phyloP scores from a whole-genome alignment of 2,113 vertebrate species.

The Sebastes fasciatus region DNA sequence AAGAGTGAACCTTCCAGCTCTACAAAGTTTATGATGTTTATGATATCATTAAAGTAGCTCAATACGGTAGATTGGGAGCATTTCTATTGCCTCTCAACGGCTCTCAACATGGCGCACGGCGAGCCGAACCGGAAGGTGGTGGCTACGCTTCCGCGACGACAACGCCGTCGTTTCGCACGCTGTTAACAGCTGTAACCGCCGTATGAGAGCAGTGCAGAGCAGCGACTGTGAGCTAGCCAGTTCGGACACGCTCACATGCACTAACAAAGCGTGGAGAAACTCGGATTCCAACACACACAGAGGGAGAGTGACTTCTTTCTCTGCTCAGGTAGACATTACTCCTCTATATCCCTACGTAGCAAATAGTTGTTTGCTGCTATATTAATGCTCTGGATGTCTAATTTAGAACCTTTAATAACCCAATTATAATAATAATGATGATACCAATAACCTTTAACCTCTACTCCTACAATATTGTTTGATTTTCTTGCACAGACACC shows the following conservation, averaged over 20 bases:
- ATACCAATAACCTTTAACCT: not conserved
- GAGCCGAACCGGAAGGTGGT: too few relatives aligned
- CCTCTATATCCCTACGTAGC: not conserved
- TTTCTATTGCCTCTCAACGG: too few relatives aligned
- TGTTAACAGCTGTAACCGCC: too few relatives aligned
- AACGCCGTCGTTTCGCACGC: too few relatives aligned
- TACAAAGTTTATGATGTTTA: not conserved
- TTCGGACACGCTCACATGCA: too few relatives aligned
- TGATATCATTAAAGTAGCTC: not conserved
- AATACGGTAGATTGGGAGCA: too few relatives aligned
- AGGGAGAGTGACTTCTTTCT: not conserved
- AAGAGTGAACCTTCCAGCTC: too few relatives aligned
- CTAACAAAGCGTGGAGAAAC: not conserved
- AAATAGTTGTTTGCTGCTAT: not conserved
- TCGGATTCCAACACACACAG: not conserved
- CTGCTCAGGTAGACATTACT: not conserved
- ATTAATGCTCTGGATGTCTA: not conserved
- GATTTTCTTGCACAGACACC: not conserved
- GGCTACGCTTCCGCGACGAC: too few relatives aligned
- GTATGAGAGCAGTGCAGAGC: too few relatives aligned
- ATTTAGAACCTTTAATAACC: not conserved
- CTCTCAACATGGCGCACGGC: too few relatives aligned
- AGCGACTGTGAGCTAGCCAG: too few relatives aligned
- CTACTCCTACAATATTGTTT: not conserved
- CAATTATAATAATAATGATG: not conserved